Base-by-base conservation (phyloP, 2,797 vertebrate genomes). In the Rhyacichthys aspro region DNA sequence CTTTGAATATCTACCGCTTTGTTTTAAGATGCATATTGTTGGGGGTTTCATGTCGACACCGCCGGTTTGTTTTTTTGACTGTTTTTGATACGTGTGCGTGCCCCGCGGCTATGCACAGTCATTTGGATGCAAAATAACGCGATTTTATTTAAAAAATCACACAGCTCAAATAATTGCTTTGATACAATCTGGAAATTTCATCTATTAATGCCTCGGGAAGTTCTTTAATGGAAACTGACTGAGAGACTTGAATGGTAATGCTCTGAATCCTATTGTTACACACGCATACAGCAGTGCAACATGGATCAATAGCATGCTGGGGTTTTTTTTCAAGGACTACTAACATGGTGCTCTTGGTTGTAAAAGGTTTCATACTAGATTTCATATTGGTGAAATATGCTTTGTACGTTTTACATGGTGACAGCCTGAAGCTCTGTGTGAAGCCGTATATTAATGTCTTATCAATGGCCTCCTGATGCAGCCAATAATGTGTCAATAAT, bases 101-200 rank as follows among this genome's bases (percentile, higher is more conserved):
- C 78, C 81, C 82, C 1, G 58, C 34, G 75, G 83, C 73, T 15
- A 55, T 36, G 33, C 42, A 0, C 34, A 12, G 61, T 76, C 53
- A 65, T 74, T 78, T 70, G 39, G 67, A 81, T 85, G 73, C 50
- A 84, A 86, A 88, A 70, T 59, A 78, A 60, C 28, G 11, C 14
- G 2, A 69, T 74, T 74, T 78, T 15, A 57, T 85, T 56, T 14
- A 52, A 59, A 59, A 79, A 67, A 63, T 50, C 48, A 46, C 18
- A 43, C 65, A 47, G 43, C 78, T 76, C 50, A 71, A 83, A 79
- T 86, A 82, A 88, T 87, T 84, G 83, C 71, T 86, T 87, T 76
- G 76, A 90, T 87, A 70, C 59, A 80, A 88, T 90, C 65, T 67
- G 54, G 52, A 48, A 74, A 72, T 74, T 78, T 72, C 48, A 81